Base-by-base conservation (phyloP, 2,888 invertebrate species). In the Thymelicus sylvestris region DNA sequence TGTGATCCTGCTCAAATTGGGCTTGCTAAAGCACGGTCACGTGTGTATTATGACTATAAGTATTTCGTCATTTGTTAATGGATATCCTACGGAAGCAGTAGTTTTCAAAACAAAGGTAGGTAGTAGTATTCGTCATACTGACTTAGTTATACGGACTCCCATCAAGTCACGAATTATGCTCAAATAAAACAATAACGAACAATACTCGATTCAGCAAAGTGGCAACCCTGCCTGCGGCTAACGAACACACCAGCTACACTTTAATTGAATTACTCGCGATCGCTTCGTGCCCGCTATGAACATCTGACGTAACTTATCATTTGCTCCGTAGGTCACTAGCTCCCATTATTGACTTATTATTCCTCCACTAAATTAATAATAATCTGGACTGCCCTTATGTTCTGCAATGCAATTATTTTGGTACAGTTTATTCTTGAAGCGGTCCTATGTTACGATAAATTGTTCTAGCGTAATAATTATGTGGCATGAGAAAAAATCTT, bases 401-500 rank as follows among this genome's bases (percentile, higher is more conserved):
- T 65, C 50, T 59, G 57, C 38, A 41, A 57, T 48, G 19, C 62
- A 63, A 59, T 69, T 69, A 69, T 68, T 62, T 52, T 24, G 24
- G 19, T 41, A 48, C n/a, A 50, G 61, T 62, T 61, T 39, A 50
- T 41, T 44, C n/a, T 47, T 44, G 55, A 55, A 65, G 19, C 15
- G 39, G 39, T 57, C 38, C 39, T 59, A 44, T 44, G 44, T 59
- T 7, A 39, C 7, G 5, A 38, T 38, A 39, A 19, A 31, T 24
- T 7, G 39, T 59, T 59, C 39, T 59, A 39, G 13, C 24, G 24
- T 52, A 52, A 55, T 52, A 52, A 55, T 55, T n/a, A 12, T 60
- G 19, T 10, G 57, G 59, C 82, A 87, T 87, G 87, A 86, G 88
- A 88, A 86, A 88, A 85, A 86, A 84, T 80, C 80, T 82, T 75